phyloP scores from a whole-genome alignment of 2,888 invertebrate genomes.

The Gortyna flavago region DNA sequence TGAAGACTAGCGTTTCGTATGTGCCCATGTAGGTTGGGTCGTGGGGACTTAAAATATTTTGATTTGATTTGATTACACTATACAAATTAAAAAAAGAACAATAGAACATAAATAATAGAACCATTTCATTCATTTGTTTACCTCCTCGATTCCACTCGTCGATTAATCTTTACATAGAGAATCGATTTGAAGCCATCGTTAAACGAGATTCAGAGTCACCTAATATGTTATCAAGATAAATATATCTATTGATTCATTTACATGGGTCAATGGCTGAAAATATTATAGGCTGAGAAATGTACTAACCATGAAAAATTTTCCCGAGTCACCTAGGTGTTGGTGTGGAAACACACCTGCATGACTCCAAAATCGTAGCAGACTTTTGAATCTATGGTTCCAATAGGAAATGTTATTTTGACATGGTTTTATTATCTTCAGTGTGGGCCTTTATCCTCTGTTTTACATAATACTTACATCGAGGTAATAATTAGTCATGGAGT shows the following conservation, averaged over 20 bases:
- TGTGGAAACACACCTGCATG: no score
- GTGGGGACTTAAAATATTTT: no score
- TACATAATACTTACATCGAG: constrained; percentile 18
- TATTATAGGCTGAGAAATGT: not conserved
- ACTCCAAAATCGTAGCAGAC: no score
- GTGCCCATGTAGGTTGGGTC: no score
- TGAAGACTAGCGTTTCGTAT: no score
- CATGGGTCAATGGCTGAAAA: not conserved
- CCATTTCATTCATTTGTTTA: not conserved
- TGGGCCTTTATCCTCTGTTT: constrained; percentile 44
- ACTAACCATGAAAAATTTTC: not conserved
- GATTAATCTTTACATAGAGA: no score
- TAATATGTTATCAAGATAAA: not conserved
- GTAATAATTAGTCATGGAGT: constrained; percentile 31
- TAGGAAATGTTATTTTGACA: constrained; percentile 16
- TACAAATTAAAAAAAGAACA: no score
- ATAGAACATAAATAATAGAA: not conserved
- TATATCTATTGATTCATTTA: not conserved
- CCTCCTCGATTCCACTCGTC: not conserved
- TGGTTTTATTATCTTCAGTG: constrained; percentile 11
- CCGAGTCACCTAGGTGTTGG: not conserved
- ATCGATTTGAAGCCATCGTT: no score
- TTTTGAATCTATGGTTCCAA: not conserved
- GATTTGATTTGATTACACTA: no score
- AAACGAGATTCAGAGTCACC: no score